Base-by-base conservation (phyloP, 2,797 vertebrate genomes). In the Parambassis ranga region DNA sequence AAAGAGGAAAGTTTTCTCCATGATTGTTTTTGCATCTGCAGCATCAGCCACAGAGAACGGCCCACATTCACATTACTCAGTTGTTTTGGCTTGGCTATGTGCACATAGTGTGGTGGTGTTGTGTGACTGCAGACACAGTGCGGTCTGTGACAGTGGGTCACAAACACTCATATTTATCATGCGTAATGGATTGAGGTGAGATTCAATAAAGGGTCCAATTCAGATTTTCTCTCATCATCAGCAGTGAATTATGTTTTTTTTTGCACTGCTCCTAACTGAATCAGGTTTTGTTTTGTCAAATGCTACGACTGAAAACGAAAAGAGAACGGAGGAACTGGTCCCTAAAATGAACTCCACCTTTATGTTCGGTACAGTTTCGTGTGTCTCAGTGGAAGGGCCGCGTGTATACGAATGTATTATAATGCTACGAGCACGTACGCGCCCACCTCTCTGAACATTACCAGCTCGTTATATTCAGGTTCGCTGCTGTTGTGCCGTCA, bases 11-110 rank as follows among this genome's bases (percentile, higher is more conserved):
- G 10, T 71, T 67, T 59, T 52, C 44, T 48, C 14, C 11, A n/a
- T 55, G 28, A 38, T 46, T 16, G 41, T 24, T 10, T 65, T 56
- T 70, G 61, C 68, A 71, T 79, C 71, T 75, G 74, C 70, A 79
- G 51, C 69, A 65, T 53, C 57, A 50, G 55, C 52, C 10, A 61
- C 28, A 49, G 36, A 64, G 20, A 56, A 20, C 74, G 65, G 61
- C 85, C 68, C 75, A 74, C 78, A 39, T 74, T 61, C 27, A 38
- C 59, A 32, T 81, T 62, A 83, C 74, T 85, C 77, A 85, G 73
- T 44, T 60, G 13, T 19, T 46, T 64, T 62, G 74, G 48, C 49
- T 65, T 4, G 44, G 32, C 49, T 44, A 19, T 55, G 71, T 69
- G 66, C 41, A 59, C 71, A 52, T 26, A 51, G 47, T 58, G 81